Conservation (phyloP, 1,140 invertebrate species). For the Arctopsyche grandis region DNA sequence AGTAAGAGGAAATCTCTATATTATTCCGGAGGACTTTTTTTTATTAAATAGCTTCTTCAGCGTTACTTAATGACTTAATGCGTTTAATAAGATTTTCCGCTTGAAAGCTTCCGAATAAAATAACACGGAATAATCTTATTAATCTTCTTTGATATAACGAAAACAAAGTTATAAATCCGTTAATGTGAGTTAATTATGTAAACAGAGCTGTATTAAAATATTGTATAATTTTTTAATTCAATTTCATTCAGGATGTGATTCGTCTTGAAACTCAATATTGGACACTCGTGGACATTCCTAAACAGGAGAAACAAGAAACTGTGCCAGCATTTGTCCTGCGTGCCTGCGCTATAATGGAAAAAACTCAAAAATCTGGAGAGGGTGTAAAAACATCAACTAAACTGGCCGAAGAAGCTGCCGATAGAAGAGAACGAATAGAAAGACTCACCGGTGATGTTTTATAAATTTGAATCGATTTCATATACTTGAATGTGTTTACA, state of each 20-base stretch:
- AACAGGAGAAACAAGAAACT: slow-evolving; percentile 89
- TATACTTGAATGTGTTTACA: background rate
- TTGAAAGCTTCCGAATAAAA: too few species aligned
- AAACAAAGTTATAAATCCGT: too few species aligned
- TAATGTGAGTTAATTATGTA: too few species aligned
- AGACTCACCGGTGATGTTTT: slow-evolving; percentile 77
- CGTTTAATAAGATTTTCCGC: too few species aligned
- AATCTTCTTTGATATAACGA: too few species aligned
- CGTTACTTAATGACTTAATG: too few species aligned
- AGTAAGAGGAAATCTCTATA: too few species aligned
- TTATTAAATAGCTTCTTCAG: too few species aligned
- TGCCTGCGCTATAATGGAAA: slow-evolving; percentile 90
- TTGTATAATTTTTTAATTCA: too few species aligned
- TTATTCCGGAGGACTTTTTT: too few species aligned
- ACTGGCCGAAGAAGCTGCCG: slow-evolving; percentile 84
- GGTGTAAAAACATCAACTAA: slow-evolving; percentile 87
- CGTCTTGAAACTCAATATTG: slow-evolving; percentile 93
- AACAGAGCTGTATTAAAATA: too few species aligned
- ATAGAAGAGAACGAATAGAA: slow-evolving; percentile 83
- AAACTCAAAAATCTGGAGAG: slow-evolving; percentile 87
- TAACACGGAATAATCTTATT: too few species aligned
- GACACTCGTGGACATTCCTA: slow-evolving; percentile 90
- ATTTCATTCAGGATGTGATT: slow-evolving; percentile 80
- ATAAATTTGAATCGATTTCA: background rate
- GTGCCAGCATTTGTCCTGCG: slow-evolving; percentile 90